Base-by-base conservation (phyloP, 2,888 invertebrate species). In the Blastobasis lacticolella region DNA sequence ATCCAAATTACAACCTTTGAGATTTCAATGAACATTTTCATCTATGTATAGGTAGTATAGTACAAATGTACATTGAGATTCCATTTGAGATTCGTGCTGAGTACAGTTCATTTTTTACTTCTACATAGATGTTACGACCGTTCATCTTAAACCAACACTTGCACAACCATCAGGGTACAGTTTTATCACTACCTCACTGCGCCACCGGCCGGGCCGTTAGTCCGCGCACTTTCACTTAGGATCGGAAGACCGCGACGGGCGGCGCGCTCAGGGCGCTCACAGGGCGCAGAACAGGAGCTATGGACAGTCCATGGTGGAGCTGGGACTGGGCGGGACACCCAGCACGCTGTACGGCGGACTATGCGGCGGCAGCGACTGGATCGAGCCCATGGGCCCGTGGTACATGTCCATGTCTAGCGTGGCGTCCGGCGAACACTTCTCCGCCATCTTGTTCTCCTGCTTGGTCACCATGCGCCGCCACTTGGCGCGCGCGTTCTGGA, bases 401-500 rank as follows among this genome's bases (percentile, higher is more conserved):
- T 91, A 91, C 74, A 91, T 82, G 67, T 92, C 92, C 88, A 91
- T 83, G 72, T 92, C 91, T 66, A 92, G 75, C 50, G 91, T 91
- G 0, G 88, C 89, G 62, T 90, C 90, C 62, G 92, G 92, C 10
- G 92, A 92, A 71, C 92, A 92, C 69, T 93, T 94, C 69, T 94
- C 94, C 60, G 91, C 90, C 81, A 88, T 81, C 70, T 93, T 93
- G 77, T 92, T 93, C 73, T 94, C 94, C 71, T 94, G 94, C 73
- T 94, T 94, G 65, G 94, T 89, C 81, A 95, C 93, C 91, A 95
- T 94, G 61, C 97, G 92, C 68, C 97, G 92, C 93, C 95, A 96
- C 89, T 97, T 97, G 62, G 97, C 97, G 43, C 97, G 90, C 38
- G 97, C 96, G 78, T 97, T 97, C 87, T 97, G 97, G 87, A 97